Conservation (phyloP, 2,113 vertebrate genomes). For the Aplodontia rufa region DNA sequence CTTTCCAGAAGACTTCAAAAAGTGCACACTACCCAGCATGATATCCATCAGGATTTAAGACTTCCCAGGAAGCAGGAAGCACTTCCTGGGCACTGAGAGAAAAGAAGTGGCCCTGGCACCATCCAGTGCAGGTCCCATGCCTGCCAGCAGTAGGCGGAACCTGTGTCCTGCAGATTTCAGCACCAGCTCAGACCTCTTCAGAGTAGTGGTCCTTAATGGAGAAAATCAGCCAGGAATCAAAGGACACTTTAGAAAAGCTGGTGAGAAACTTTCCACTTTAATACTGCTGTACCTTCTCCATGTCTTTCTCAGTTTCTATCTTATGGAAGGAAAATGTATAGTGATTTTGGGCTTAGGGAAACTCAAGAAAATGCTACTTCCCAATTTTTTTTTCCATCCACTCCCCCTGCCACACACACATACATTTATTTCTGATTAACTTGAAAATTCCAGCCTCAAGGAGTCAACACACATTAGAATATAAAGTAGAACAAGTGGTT, state of each 20-base stretch:
- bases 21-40: neutral
- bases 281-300: neutral
- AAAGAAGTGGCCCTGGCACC: neutral
- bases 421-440: neutral
- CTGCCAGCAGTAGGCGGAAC: no score
- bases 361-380: neutral
- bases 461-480: neutral
- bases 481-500: neutral
- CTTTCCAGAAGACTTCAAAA: neutral
- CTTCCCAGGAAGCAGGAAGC: neutral
- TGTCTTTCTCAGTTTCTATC: neutral
- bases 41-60: neutral
- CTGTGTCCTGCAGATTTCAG: fast-evolving
- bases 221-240: neutral
- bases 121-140: neutral
- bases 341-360: neutral
- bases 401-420: no score
- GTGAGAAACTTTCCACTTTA: neutral
- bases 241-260: neutral
- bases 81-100: neutral
- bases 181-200: neutral
- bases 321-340: neutral
- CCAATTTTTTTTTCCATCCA: neutral
- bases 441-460: neutral
- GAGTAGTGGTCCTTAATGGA: neutral